Evolutionary conservation across 2,888 invertebrate genomes (phyloP), one percentile per base, ranked within the genome.

Genomic region (Sphaerophoria taeniata): DNA sequence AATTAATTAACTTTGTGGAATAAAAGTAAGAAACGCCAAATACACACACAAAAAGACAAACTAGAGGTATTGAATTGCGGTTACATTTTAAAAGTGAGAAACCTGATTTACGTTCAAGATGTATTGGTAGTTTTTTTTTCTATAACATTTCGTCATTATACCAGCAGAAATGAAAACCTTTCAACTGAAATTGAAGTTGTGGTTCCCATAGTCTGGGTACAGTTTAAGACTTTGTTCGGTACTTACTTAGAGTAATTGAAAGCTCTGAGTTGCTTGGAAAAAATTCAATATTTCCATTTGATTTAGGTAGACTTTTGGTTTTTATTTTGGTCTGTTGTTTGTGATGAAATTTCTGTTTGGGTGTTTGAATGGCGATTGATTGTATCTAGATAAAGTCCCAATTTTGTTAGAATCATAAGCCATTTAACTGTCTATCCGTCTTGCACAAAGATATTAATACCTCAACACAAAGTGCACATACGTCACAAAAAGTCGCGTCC

Each of bases 261-360:
- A 39, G 39, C 39, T 39, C 43, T 43, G 43, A 45, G 45, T 58
- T 73, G 69, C 45, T n/a, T 14, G 43, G 34, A 3, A 24, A 69
- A 82, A 63, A 69, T 67, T 36, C 69, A 63, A 77, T 71, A 81
- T 71, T 31, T 56, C 61, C 56, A 43, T 11, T 49, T 9, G 43
- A 43, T 73, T 69, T 11, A 3, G 39, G 39, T 47, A 3, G n/a
- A 24, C 2, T 14, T 39, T 49, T 24, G 36, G n/a, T 33, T 61
- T 69, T 43, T 61, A 9, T 39, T 51, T 74, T 69, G n/a, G 34
- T 24, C 24, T 24, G 24, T 33, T 67, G 67, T 43, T 70, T 65
- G 69, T 82, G 73, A 70, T 63, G 78, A 78, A 78, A 83, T 63
- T 69, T 69, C 47, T 69, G 55, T 69, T 49, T 11, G 11, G 12